Evolutionary conservation across 2,113 vertebrate species (phyloP).

Genomic region (Kobus ellipsiprymnus): DNA sequence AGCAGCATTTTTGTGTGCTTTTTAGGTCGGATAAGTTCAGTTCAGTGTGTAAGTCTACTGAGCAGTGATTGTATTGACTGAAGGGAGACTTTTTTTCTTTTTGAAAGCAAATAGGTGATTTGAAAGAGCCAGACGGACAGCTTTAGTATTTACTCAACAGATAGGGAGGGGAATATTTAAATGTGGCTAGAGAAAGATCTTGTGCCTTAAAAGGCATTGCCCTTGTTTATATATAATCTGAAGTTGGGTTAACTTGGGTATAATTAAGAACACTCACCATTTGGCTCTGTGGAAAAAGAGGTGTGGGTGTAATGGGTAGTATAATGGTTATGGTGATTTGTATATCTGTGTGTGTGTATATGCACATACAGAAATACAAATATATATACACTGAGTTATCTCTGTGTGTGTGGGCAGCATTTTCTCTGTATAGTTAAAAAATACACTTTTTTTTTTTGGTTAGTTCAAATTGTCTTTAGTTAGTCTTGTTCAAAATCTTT

Average conservation of each 20-base stretch:
- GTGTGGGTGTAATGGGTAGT: not conserved
- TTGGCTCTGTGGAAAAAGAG: not conserved
- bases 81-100: not conserved
- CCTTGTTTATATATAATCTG: not conserved
- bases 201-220: not conserved
- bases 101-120: slow-evolving; percentile 29
- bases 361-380: not conserved
- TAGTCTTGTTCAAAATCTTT: not conserved
- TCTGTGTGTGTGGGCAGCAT: not conserved
- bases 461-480: not conserved
- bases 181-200: not conserved
- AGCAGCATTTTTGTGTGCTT: not conserved
- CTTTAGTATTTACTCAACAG: not conserved
- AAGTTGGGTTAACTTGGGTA: not conserved
- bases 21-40: not conserved
- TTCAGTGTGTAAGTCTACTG: not conserved
- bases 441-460: not conserved
- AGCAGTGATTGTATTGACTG: not conserved
- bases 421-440: not conserved
- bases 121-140: not conserved
- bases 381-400: rapidly evolving
- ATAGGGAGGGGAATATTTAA: not conserved
- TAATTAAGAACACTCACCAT: not conserved
- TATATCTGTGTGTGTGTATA: not conserved
- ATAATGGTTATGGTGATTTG: not conserved